phyloP scores from a whole-genome alignment of 2,113 vertebrate species.

The Malurus alboscapulatus region DNA sequence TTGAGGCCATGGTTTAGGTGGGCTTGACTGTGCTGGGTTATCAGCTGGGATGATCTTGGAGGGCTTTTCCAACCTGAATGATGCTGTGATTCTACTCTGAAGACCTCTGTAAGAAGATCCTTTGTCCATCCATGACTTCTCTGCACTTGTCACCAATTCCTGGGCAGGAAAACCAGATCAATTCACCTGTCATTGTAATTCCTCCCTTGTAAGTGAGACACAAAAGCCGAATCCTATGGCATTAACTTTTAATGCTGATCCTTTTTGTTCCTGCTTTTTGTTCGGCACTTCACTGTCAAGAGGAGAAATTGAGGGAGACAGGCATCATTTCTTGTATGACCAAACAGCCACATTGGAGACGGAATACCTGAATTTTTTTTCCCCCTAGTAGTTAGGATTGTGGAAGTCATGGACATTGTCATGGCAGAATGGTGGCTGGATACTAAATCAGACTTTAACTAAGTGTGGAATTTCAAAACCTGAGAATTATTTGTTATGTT shows the following conservation, averaged over 20 bases:
- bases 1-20: background rate
- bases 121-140: background rate
- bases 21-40: background rate
- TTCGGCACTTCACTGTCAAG: background rate
- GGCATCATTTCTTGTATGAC: background rate
- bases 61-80: background rate
- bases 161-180: background rate
- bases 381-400: background rate
- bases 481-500: background rate
- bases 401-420: background rate
- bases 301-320: slow-evolving; percentile 14
- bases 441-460: background rate
- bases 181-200: slow-evolving; percentile 30
- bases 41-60: background rate
- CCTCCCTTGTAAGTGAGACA: background rate
- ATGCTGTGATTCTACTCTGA: background rate
- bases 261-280: slow-evolving; percentile 24
- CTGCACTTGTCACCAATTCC: background rate
- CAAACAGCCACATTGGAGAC: background rate
- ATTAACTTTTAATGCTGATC: background rate
- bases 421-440: background rate
- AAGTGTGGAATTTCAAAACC: background rate
- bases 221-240: background rate
- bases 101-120: background rate
- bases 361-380: background rate